Percentiles rank a stretch among this genome's conserved stretches.
phyloP scores from a whole-genome alignment of 2,888 invertebrate species.

The Rhagophthalmus giganteus region DNA sequence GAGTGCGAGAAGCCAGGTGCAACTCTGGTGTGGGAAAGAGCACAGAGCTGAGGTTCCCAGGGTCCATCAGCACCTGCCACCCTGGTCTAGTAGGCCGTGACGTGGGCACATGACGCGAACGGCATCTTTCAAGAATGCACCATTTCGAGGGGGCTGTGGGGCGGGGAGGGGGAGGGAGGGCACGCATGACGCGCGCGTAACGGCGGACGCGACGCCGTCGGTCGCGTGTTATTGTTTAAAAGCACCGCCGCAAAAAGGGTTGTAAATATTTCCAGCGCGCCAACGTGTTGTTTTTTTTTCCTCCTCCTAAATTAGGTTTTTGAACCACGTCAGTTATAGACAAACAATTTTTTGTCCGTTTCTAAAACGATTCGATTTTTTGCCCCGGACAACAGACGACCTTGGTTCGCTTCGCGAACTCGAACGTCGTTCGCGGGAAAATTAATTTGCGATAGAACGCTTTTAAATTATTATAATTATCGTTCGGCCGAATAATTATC shows the following conservation, averaged over 20 bases:
- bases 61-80: slow-evolving; percentile 42
- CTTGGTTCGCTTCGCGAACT: background rate
- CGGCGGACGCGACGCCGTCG: slow-evolving; percentile 14
- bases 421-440: background rate
- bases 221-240: background rate
- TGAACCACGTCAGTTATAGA: background rate
- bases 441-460: background rate
- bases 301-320: background rate
- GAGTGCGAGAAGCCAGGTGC: slow-evolving; percentile 41
- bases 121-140: slow-evolving; percentile 21
- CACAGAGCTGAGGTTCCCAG: slow-evolving; percentile 41
- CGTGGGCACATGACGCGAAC: slow-evolving; percentile 33
- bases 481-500: background rate
- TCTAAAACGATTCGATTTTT: background rate
- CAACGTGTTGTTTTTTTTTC: background rate
- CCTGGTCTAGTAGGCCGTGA: slow-evolving; percentile 31
- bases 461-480: background rate
- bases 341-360: background rate
- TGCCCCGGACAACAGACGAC: background rate
- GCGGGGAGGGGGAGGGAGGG: slow-evolving; percentile 1
- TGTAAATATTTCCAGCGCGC: background rate
- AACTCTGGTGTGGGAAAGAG: slow-evolving; percentile 42
- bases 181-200: slow-evolving; percentile 22
- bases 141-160: slow-evolving; percentile 5
- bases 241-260: background rate